phyloP scores from a whole-genome alignment of 2,888 invertebrate species.

The Hermodice carunculata region DNA sequence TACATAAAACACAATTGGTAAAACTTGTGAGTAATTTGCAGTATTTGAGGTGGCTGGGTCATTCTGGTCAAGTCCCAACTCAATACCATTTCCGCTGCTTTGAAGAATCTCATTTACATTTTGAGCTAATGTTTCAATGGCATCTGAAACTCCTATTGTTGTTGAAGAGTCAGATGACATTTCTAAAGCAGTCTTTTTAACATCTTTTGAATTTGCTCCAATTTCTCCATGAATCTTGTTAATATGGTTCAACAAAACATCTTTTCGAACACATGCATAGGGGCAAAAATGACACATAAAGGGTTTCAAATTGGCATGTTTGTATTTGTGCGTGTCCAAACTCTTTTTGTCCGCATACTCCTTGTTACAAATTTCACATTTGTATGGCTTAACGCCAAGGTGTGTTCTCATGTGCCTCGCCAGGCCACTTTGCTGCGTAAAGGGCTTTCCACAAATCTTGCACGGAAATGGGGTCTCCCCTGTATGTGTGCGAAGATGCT shows the following conservation, averaged over 20 bases:
- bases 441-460: not conserved
- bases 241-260: constrained; percentile 1
- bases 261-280: not conserved
- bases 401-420: not conserved
- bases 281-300: not conserved
- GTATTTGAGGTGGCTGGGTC: no score
- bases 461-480: not conserved
- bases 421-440: not conserved
- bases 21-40: no score
- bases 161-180: no score
- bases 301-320: not conserved
- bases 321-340: not conserved
- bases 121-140: no score
- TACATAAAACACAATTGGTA: no score
- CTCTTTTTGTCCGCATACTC: not conserved
- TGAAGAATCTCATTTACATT: no score
- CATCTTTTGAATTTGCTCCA: no score
- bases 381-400: not conserved
- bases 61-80: no score
- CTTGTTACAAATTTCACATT: not conserved
- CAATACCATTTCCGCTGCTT: no score
- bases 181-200: no score
- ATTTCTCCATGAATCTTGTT: not conserved
- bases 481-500: not conserved
- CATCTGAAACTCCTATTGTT: no score